phyloP scores from a whole-genome alignment of 2,113 vertebrate genomes.

The Synodontis membranacea region DNA sequence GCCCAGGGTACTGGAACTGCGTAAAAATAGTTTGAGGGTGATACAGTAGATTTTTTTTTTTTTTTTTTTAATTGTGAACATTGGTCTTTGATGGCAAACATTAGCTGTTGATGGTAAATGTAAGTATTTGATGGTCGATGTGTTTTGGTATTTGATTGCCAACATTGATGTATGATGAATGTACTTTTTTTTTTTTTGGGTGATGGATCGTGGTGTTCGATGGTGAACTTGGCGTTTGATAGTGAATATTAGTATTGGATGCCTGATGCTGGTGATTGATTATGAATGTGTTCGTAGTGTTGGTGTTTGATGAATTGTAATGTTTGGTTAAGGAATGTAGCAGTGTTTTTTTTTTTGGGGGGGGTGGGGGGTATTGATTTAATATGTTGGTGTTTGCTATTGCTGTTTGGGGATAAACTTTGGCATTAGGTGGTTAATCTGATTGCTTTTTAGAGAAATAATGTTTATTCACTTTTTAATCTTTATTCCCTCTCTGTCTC shows the following conservation, averaged over 20 bases:
- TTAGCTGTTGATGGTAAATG: not conserved
- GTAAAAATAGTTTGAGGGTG: too few relatives aligned
- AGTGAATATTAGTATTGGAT: too few relatives aligned
- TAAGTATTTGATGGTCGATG: not conserved
- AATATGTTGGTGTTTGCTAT: not conserved
- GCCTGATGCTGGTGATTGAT: not conserved
- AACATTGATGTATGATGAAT: not conserved
- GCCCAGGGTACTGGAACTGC: too few relatives aligned
- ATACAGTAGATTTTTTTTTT: too few relatives aligned
- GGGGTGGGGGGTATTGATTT: not conserved
- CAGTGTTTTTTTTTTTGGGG: not conserved
- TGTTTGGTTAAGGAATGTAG: not conserved
- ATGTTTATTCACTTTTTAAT: too few relatives aligned
- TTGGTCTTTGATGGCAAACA: not conserved
- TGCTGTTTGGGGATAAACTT: not conserved
- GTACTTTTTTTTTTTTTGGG: constrained; percentile 9
- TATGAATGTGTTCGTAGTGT: not conserved
- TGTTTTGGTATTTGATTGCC: too few relatives aligned
- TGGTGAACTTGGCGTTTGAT: too few relatives aligned
- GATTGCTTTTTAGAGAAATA: not conserved
- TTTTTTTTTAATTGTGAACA: not conserved
- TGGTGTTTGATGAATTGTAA: not conserved
- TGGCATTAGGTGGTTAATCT: not conserved
- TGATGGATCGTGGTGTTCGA: not conserved
- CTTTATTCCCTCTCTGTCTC: not conserved